A percentile compares a stretch with the other conserved stretches of the same genome.
These are phyloP conservation scores for Nezara viridula DNA, from an alignment of 2,888 invertebrate species.

Conservation along the genomic window DNA sequence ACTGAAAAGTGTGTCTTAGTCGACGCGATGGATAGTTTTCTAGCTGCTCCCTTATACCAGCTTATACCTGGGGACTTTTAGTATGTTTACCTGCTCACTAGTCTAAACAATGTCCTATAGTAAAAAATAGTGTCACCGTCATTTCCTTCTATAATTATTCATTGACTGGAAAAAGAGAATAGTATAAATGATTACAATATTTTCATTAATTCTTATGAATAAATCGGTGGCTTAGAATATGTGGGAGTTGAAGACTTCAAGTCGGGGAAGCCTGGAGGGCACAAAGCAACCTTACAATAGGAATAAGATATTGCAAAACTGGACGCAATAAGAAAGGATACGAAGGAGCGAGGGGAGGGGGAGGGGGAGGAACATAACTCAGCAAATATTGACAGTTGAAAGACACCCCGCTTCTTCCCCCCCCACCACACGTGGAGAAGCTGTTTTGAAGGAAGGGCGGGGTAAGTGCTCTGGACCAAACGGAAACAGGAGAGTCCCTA, in stretches of 20 bases:
- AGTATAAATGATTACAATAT: not conserved
- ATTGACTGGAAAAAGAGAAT: too few relatives aligned
- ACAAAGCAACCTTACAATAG: not conserved
- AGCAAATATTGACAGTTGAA: constrained; percentile 21
- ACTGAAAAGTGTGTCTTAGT: too few relatives aligned
- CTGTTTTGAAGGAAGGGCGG: not conserved
- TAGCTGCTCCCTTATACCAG: too few relatives aligned
- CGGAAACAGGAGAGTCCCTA: constrained; percentile 11
- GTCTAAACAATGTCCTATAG: too few relatives aligned
- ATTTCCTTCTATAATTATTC: too few relatives aligned
- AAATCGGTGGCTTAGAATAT: too few relatives aligned
- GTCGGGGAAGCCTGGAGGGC: not conserved
- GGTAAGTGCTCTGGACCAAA: not conserved
- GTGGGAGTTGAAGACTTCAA: not conserved
- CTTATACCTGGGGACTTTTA: too few relatives aligned
- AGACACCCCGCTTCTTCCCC: not conserved
- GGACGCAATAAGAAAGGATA: not conserved
- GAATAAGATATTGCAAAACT: not conserved
- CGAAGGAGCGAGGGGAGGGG: not conserved
- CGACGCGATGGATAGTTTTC: too few relatives aligned
- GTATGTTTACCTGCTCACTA: too few relatives aligned
- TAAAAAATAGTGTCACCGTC: too few relatives aligned
- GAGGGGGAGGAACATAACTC: constrained; percentile 11
- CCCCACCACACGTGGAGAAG: not conserved
- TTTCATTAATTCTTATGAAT: not conserved